phyloP scores from a whole-genome alignment of 1,140 invertebrate genomes.

The Mamestra configurata region DNA sequence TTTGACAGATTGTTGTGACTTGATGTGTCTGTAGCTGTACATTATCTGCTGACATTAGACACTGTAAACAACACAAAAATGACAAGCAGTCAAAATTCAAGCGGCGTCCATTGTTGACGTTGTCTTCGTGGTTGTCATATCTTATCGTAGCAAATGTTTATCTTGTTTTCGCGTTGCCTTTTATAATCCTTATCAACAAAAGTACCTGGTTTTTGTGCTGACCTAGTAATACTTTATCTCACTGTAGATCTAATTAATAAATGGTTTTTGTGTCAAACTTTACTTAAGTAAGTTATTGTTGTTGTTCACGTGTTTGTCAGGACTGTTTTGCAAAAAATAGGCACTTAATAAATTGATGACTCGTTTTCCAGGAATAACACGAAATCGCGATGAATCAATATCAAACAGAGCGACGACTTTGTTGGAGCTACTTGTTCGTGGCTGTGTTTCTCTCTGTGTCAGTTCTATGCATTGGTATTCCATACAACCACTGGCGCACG shows the following conservation, averaged over 20 bases:
- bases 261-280: background rate
- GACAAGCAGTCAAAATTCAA: background rate
- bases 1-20: no score
- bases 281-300: constrained; percentile 4
- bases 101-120: background rate
- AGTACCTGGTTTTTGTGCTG: constrained; percentile 10
- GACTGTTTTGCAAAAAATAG: background rate
- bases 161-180: constrained; percentile 10
- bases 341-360: background rate
- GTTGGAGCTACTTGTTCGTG: constrained; percentile 87
- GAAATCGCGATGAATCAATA: constrained; percentile 81
- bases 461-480: constrained; percentile 88
- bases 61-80: background rate
- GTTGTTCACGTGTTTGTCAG: background rate
- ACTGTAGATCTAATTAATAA: background rate
- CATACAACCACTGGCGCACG: constrained; percentile 90
- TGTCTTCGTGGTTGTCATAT: background rate
- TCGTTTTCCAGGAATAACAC: constrained; percentile 5
- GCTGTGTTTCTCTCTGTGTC: constrained; percentile 86
- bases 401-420: constrained; percentile 87
- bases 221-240: constrained; percentile 7
- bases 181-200: constrained; percentile 30
- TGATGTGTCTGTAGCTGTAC: no score
- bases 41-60: no score
- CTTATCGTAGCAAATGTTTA: constrained; percentile 36